These are phyloP conservation scores for Parnassius glacialis DNA, from an alignment of 2,888 invertebrate genomes.

Conservation along the genomic window DNA sequence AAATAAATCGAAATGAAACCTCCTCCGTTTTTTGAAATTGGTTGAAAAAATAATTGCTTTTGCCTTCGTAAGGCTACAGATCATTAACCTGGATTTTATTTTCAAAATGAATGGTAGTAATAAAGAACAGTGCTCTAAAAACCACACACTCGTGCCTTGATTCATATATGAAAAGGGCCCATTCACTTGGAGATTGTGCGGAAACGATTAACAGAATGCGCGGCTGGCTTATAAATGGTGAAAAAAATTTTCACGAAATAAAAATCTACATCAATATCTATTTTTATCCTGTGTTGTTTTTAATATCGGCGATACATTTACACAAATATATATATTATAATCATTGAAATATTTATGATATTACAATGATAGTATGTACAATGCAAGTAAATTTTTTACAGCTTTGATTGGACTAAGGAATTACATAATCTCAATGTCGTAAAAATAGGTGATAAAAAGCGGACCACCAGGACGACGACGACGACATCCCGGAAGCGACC, in stretches of 20 bases:
- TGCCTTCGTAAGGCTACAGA: conserved; percentile 11
- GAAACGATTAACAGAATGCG: conserved; percentile 23
- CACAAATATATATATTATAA: too few relatives aligned
- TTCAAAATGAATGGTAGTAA: conserved; percentile 9
- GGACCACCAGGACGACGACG: too few relatives aligned
- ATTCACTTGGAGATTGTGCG: conserved; percentile 23
- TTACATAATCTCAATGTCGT: too few relatives aligned
- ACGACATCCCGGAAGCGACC: too few relatives aligned
- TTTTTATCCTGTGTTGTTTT: not conserved
- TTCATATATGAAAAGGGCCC: conserved; percentile 18
- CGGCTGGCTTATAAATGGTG: conserved; percentile 17
- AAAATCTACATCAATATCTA: not conserved
- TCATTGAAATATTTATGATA: too few relatives aligned
- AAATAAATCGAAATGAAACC: too few relatives aligned
- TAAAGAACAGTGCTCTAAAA: conserved; percentile 6
- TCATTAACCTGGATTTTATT: conserved; percentile 24
- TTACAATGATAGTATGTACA: too few relatives aligned
- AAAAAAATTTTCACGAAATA: conserved; percentile 3
- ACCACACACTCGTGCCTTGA: conserved; percentile 18
- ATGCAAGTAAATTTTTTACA: too few relatives aligned
- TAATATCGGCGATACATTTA: not conserved
- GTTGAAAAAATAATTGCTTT: not conserved
- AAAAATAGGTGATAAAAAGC: too few relatives aligned
- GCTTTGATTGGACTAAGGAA: too few relatives aligned
- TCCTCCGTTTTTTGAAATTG: too few relatives aligned